Conservation (phyloP, 2,797 vertebrate genomes). For the Myotis findleyi region DNA sequence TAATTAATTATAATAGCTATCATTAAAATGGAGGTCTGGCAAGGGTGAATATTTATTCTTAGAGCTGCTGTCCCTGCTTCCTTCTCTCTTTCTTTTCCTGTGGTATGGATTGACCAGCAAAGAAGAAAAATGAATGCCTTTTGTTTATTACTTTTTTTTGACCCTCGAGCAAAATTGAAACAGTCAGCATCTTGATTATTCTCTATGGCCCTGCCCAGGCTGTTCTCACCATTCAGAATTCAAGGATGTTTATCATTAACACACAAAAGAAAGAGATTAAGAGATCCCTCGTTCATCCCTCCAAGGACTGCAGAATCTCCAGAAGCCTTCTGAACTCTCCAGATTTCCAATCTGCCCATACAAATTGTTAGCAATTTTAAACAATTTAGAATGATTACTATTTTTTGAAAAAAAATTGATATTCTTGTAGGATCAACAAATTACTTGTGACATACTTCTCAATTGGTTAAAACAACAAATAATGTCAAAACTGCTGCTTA, state of each 20-base stretch:
- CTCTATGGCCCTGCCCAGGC: neutral
- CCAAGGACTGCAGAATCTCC: neutral
- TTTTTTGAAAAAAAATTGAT: neutral
- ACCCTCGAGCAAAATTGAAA: neutral
- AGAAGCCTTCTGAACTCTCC: neutral
- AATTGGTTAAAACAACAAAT: slow-evolving; percentile 5
- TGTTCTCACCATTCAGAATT: neutral
- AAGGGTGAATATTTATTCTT: neutral
- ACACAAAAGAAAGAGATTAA: neutral
- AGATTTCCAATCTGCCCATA: neutral
- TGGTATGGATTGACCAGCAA: neutral
- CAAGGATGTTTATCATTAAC: neutral
- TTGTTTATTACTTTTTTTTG: neutral
- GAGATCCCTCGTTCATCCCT: neutral
- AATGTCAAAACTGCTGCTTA: neutral
- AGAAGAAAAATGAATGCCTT: neutral
- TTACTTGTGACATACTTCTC: neutral
- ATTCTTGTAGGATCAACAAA: neutral
- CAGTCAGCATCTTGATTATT: neutral
- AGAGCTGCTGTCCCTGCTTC: neutral
- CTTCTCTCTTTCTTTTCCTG: neutral
- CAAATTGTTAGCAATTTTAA: neutral
- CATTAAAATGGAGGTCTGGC: neutral
- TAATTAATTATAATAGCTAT: neutral
- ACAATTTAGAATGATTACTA: neutral